Conservation (phyloP, 2,113 vertebrate species). For the Oreocharis arfaki region DNA sequence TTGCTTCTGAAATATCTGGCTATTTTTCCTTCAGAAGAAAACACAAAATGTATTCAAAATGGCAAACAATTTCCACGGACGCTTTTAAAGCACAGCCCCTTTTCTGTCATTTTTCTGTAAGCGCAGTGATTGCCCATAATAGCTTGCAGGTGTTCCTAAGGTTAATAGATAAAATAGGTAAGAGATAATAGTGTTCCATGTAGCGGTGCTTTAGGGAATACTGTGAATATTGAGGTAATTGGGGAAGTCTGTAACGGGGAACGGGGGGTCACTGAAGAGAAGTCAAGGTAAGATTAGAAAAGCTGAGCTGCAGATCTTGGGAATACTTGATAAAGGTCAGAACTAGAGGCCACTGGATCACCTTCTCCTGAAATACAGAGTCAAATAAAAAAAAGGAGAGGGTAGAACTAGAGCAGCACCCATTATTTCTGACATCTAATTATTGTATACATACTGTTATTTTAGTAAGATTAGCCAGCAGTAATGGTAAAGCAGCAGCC, state of each 20-base stretch:
- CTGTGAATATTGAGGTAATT: slow-evolving; percentile 39
- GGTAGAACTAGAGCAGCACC: neutral
- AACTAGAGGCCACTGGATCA: neutral
- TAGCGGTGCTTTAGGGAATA: slow-evolving; percentile 18
- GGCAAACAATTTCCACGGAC: neutral
- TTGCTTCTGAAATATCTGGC: neutral
- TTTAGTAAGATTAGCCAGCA: neutral
- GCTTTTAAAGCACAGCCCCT: neutral
- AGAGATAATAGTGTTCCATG: slow-evolving; percentile 8
- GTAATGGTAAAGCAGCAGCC: neutral
- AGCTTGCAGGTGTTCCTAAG: neutral
- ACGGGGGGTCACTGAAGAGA: neutral
- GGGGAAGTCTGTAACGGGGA: neutral
- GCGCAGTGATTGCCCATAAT: neutral
- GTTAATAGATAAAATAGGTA: slow-evolving; percentile 43
- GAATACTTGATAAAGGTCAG: slow-evolving; percentile 14
- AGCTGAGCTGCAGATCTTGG: neutral
- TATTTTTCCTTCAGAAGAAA: neutral
- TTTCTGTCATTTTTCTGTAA: neutral
- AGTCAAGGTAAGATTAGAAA: slow-evolving; percentile 33
- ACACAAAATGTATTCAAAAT: neutral
- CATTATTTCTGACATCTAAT: slow-evolving; percentile 4
- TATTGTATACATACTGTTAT: neutral
- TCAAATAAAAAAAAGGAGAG: neutral
- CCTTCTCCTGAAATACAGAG: neutral